Percentiles rank a stretch among this genome's conserved stretches.
Evolutionary conservation across 2,113 vertebrate genomes (phyloP).

Genomic region (Microcebus lehilahytsara): DNA sequence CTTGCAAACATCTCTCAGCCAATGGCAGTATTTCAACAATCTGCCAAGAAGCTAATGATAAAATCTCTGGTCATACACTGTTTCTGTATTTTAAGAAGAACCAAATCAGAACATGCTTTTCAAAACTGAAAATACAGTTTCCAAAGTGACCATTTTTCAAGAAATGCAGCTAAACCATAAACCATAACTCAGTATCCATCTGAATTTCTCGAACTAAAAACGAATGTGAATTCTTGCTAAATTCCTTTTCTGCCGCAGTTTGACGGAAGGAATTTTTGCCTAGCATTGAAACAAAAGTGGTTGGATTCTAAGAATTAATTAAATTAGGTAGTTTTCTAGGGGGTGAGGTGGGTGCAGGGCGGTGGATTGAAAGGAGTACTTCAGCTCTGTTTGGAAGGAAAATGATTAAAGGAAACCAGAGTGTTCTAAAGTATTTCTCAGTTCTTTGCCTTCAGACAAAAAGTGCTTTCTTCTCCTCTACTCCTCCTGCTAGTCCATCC

Average conservation of each 20-base stretch:
- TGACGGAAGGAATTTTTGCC: slow-evolving; percentile 45
- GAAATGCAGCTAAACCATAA: neutral
- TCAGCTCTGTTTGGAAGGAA: neutral
- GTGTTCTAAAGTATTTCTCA: neutral
- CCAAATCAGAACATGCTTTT: neutral
- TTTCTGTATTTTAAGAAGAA: slow-evolving; percentile 41
- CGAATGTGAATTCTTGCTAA: slow-evolving; percentile 44
- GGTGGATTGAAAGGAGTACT: neutral
- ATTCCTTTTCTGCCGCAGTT: slow-evolving; percentile 47
- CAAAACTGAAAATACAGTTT: slow-evolving; percentile 4
- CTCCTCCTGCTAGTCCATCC: neutral
- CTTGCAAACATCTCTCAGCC: neutral
- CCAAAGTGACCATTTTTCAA: neutral
- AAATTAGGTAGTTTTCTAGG: neutral
- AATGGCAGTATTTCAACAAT: neutral
- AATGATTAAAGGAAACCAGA: neutral
- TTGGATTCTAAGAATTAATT: neutral
- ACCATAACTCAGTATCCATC: neutral
- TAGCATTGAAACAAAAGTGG: neutral
- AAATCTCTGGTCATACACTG: neutral
- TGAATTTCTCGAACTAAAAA: slow-evolving; percentile 35
- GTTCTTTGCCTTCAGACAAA: slow-evolving; percentile 15
- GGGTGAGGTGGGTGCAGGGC: neutral
- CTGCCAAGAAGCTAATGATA: slow-evolving; percentile 17
- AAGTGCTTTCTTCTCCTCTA: neutral